Conservation (phyloP, 2,113 vertebrate genomes). For the Myrmecophaga tridactyla region DNA sequence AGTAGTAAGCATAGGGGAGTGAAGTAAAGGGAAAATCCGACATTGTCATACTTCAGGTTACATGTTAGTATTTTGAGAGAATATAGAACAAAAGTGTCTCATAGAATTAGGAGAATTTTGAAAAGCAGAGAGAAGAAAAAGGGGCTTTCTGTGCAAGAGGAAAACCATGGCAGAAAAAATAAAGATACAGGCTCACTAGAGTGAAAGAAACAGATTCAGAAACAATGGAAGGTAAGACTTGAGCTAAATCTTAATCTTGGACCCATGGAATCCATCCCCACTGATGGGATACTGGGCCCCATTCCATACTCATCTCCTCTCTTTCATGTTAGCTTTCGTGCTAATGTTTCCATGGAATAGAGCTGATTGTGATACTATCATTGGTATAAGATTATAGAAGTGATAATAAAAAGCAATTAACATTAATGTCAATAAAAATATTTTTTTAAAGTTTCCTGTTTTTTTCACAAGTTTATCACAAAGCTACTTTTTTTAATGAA, state of each 20-base stretch:
- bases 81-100: not conserved
- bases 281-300: accelerated
- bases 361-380: not conserved
- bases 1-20: not conserved
- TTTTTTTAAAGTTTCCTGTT: not conserved
- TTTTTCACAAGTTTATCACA: not conserved
- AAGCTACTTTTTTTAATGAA: not conserved
- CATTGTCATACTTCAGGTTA: not conserved
- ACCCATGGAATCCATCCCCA: not conserved
- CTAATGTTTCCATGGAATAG: not conserved
- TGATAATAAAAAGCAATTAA: not conserved
- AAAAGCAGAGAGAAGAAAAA: not conserved
- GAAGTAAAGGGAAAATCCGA: not conserved
- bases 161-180: not conserved
- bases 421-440: not conserved
- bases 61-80: not conserved
- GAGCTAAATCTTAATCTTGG: not conserved
- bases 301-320: not conserved
- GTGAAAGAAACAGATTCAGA: not conserved
- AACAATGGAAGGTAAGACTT: no score
- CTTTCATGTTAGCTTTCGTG: not conserved
- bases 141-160: not conserved
- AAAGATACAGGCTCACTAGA: not conserved
- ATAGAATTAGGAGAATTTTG: not conserved
- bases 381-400: not conserved